Conservation (phyloP, 2,888 invertebrate species). For the Leptinotarsa peninsularis region DNA sequence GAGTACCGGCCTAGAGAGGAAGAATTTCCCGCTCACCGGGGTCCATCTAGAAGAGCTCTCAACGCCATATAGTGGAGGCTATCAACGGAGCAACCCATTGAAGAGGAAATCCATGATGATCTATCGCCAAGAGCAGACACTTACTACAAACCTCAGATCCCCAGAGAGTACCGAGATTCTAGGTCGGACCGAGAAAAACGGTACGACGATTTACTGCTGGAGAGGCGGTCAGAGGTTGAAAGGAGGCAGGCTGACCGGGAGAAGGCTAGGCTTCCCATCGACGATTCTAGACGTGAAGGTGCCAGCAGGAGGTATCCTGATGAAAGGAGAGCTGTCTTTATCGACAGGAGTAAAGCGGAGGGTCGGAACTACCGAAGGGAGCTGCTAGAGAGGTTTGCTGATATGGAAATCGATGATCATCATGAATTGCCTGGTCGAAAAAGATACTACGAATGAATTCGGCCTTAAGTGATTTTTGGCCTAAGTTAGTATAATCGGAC, state of each 20-base stretch:
- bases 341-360: constrained; percentile 58
- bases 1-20: constrained; percentile 62
- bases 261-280: constrained; percentile 37
- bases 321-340: constrained; percentile 45
- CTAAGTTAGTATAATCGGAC: constrained; percentile 15
- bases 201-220: constrained; percentile 37
- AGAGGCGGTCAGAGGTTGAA: constrained; percentile 46
- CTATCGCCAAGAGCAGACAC: constrained; percentile 59
- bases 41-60: constrained; percentile 76
- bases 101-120: constrained; percentile 65
- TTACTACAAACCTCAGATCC: constrained; percentile 64
- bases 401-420: constrained; percentile 65
- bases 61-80: constrained; percentile 79
- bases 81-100: constrained; percentile 67
- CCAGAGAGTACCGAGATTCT: constrained; percentile 62
- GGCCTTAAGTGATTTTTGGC: constrained; percentile 27
- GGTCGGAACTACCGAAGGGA: constrained; percentile 65
- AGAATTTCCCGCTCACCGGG: constrained; percentile 67
- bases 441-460: constrained; percentile 62
- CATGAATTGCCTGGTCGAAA: constrained; percentile 62
- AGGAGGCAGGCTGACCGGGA: constrained; percentile 43
- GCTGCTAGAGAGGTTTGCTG: constrained; percentile 64
- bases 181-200: constrained; percentile 46
- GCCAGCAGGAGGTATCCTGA: constrained; percentile 47
- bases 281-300: constrained; percentile 43